phyloP scores from a whole-genome alignment of 2,113 vertebrate genomes.

The Pterophyllum scalare region DNA sequence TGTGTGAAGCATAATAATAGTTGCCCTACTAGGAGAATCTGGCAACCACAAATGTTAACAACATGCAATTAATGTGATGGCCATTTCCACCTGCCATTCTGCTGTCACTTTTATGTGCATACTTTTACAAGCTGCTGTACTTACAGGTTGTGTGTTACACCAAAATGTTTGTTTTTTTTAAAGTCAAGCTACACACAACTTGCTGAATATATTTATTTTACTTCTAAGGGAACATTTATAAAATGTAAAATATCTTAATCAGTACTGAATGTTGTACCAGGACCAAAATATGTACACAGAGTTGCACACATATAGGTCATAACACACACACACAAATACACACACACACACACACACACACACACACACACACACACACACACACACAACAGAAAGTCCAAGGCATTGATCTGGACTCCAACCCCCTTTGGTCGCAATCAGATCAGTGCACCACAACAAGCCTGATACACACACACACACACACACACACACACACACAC shows the following conservation, averaged over 20 bases:
- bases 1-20: no score
- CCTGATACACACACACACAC: not conserved
- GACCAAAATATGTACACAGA: not conserved
- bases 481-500: rapidly evolving
- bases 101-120: not conserved
- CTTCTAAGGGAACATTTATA: not conserved
- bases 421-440: not conserved
- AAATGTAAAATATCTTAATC: not conserved
- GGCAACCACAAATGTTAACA: not conserved
- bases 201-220: not conserved
- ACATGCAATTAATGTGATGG: not conserved
- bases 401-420: not conserved
- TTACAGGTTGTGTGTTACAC: not conserved
- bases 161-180: not conserved
- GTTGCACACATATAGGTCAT: not conserved
- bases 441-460: not conserved
- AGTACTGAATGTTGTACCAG: not conserved
- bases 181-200: not conserved
- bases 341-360: not conserved
- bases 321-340: not conserved
- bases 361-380: not conserved
- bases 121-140: not conserved
- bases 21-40: not conserved
- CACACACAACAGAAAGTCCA: not conserved
- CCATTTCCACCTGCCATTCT: not conserved